Conservation (phyloP, 2,888 invertebrate genomes). For the Alcis repandata region DNA sequence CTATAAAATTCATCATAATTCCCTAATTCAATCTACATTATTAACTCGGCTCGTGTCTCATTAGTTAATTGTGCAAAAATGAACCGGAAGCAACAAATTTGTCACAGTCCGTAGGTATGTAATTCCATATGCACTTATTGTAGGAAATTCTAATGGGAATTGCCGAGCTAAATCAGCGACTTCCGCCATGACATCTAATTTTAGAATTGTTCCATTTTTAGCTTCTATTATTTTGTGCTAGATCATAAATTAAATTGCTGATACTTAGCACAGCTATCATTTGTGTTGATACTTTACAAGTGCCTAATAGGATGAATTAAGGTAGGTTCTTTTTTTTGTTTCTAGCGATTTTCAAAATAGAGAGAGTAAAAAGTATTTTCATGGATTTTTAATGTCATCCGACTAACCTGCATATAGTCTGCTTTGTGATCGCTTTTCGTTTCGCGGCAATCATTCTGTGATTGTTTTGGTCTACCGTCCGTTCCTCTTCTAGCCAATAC, state of each 20-base stretch:
- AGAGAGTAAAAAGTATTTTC: too few species aligned
- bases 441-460: too few species aligned
- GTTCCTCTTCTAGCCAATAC: too few species aligned
- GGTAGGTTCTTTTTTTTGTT: too few species aligned
- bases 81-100: constrained; percentile 37
- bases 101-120: constrained; percentile 17
- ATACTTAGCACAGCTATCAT: background rate
- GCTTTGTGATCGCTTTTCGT: too few species aligned
- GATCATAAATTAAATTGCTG: background rate
- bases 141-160: constrained; percentile 47
- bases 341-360: too few species aligned
- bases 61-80: background rate
- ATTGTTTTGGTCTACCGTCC: too few species aligned
- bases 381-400: too few species aligned
- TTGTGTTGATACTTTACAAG: background rate
- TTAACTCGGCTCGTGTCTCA: background rate
- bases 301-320: too few species aligned
- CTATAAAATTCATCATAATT: too few species aligned
- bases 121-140: constrained; percentile 24
- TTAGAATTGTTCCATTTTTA: constrained; percentile 50
- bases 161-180: constrained; percentile 53
- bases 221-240: constrained; percentile 12
- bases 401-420: too few species aligned
- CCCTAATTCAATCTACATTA: too few species aligned
- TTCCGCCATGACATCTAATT: constrained; percentile 56